Conservation (phyloP, 2,888 invertebrate genomes). For the Cheilosia grossa region DNA sequence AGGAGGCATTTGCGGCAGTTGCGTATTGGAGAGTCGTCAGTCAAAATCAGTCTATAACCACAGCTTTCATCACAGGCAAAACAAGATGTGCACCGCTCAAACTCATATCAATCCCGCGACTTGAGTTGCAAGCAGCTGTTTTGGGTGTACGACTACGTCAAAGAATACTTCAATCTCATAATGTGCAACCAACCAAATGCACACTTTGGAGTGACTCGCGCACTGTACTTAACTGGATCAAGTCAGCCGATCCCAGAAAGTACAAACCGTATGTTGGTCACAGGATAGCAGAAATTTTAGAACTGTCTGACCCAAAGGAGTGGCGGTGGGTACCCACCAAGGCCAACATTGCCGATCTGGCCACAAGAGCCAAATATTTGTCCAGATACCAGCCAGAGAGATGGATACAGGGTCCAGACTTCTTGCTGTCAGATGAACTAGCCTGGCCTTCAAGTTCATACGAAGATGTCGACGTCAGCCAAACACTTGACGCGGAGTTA, state of each 20-base stretch:
- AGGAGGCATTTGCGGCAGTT: constrained; percentile 7
- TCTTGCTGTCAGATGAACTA: constrained; percentile 4
- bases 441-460: neutral
- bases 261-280: constrained; percentile 12
- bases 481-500: neutral
- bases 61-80: constrained; percentile 24
- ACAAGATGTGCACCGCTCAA: constrained; percentile 16
- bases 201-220: constrained; percentile 35
- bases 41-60: neutral
- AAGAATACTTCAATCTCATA: constrained; percentile 4
- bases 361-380: neutral
- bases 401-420: constrained; percentile 15
- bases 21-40: constrained; percentile 19
- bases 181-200: neutral
- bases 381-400: neutral
- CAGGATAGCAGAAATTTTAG: too few species aligned
- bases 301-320: neutral
- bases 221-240: constrained; percentile 18
- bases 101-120: constrained; percentile 21
- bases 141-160: constrained; percentile 13
- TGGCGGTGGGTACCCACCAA: constrained; percentile 47
- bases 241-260: constrained; percentile 13
- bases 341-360: neutral
- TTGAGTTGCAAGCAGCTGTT: constrained; percentile 38
- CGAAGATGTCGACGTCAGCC: neutral